phyloP scores from a whole-genome alignment of 2,888 invertebrate species.

The Drosophila hamatofila region DNA sequence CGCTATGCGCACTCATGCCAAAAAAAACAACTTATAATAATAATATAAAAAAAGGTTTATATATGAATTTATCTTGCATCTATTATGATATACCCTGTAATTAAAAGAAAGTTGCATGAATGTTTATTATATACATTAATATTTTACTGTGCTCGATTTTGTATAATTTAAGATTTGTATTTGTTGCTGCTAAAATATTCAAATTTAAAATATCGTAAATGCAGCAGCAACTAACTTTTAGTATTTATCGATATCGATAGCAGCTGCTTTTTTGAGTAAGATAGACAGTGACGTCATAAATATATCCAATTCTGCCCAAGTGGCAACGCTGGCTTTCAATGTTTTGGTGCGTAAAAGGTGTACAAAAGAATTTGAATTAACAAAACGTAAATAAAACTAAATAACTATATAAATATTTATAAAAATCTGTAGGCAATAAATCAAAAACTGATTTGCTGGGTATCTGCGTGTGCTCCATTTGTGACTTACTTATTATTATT shows the following conservation, averaged over 20 bases:
- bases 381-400: not conserved
- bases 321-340: not conserved
- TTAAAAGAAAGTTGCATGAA: not conserved
- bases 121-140: too few species aligned
- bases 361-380: not conserved
- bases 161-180: not conserved
- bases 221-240: not conserved
- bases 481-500: slow-evolving; percentile 23
- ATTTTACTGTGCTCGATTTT: too few species aligned
- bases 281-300: not conserved
- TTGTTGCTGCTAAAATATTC: not conserved
- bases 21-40: slow-evolving; percentile 2
- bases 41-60: slow-evolving; percentile 1
- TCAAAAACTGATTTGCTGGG: not conserved
- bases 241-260: not conserved
- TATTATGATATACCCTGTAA: not conserved
- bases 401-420: not conserved
- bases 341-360: too few species aligned
- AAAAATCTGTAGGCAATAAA: not conserved
- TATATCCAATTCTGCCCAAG: not conserved
- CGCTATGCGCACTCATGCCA: slow-evolving; percentile 11
- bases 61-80: not conserved
- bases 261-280: not conserved
- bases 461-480: not conserved
- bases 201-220: not conserved